Conservation (phyloP, 2,113 vertebrate genomes). For the Zosterops borbonicus region DNA sequence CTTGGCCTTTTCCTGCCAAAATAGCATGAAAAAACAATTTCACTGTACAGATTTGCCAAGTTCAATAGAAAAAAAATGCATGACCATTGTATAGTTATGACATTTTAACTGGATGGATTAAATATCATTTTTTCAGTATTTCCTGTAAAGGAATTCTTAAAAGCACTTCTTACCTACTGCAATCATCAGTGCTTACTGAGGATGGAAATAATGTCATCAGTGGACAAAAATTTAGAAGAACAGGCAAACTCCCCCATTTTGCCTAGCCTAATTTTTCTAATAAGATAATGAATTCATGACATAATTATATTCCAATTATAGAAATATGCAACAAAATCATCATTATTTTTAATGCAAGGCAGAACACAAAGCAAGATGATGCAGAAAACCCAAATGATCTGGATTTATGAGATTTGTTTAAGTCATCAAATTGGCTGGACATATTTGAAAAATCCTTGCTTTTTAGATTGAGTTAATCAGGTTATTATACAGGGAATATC, state of each 20-base stretch:
- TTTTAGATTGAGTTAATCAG: not conserved
- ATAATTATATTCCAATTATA: not conserved
- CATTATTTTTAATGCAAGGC: not conserved
- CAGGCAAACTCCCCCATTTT: not conserved
- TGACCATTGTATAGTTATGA: not conserved
- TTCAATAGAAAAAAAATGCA: not conserved
- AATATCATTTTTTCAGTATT: not conserved
- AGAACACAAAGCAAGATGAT: not conserved
- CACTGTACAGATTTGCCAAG: not conserved
- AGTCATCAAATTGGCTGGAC: not conserved
- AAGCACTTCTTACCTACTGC: not conserved
- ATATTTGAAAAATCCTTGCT: not conserved
- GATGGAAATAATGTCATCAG: not conserved
- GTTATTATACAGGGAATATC: not conserved
- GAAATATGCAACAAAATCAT: not conserved
- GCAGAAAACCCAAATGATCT: not conserved
- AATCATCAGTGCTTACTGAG: not conserved
- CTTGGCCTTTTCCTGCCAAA: not conserved
- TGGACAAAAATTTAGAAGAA: not conserved
- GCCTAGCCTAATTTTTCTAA: not conserved
- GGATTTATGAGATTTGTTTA: not conserved
- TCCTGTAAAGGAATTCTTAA: not conserved
- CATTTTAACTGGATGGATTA: not conserved
- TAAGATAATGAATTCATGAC: not conserved
- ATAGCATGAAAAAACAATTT: not conserved